Percentiles rank a stretch among this genome's conserved stretches.
Conservation (phyloP, 2,113 vertebrate genomes). For the Brachyhypopomus gauderio region DNA sequence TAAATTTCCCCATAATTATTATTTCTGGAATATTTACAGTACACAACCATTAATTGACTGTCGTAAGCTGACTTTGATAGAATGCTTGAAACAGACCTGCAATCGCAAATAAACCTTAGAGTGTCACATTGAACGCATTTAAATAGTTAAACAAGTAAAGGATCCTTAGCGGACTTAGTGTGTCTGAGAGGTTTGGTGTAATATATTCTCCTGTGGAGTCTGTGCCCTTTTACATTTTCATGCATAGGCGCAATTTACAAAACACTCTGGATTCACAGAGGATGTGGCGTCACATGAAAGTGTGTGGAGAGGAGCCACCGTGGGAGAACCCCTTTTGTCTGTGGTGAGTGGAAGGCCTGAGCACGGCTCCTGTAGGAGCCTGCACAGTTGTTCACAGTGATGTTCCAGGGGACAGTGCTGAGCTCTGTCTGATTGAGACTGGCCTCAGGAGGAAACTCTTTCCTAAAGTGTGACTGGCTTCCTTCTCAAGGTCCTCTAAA, state of each 20-base stretch:
- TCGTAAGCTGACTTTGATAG: neutral
- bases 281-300: slow-evolving; percentile 10
- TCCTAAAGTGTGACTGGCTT: slow-evolving; percentile 50
- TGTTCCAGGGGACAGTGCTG: slow-evolving; percentile 48
- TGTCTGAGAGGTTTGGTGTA: neutral
- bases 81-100: neutral
- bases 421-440: slow-evolving; percentile 55
- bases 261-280: neutral
- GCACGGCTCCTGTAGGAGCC: slow-evolving; percentile 19
- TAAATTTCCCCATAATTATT: neutral
- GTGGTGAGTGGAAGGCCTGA: slow-evolving; percentile 29
- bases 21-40: no score
- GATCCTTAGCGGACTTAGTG: neutral
- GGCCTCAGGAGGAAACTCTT: slow-evolving; percentile 43
- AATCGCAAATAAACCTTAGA: neutral
- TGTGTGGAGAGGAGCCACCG: slow-evolving; percentile 29
- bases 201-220: neutral
- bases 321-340: slow-evolving; percentile 43
- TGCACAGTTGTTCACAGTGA: slow-evolving; percentile 46
- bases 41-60: no score
- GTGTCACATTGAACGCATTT: neutral
- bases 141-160: neutral
- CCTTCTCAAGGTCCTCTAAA: slow-evolving; percentile 56
- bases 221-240: slow-evolving; percentile 9
- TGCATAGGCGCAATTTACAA: slow-evolving; percentile 11